These are phyloP conservation scores for Lethrus apterus DNA, from an alignment of 1,140 invertebrate species.

Conservation along the genomic window DNA sequence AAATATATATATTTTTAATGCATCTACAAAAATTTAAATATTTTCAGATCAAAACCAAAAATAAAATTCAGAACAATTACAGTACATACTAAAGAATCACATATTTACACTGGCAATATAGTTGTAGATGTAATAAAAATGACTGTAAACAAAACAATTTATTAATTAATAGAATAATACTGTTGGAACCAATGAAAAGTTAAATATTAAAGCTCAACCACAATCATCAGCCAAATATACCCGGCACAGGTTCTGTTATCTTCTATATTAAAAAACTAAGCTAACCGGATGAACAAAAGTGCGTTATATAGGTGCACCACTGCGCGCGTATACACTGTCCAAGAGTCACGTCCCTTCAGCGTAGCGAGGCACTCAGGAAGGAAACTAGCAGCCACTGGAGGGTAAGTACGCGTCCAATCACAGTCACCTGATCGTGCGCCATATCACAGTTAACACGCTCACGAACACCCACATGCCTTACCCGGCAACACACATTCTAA, in stretches of 20 bases:
- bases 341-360: conserved; percentile 37
- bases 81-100: no score
- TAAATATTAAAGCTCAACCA: conserved; percentile 17
- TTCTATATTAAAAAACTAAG: conserved; percentile 36
- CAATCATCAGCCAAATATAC: conserved; percentile 26
- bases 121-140: no score
- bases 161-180: no score
- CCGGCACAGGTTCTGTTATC: no score
- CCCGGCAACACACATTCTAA: conserved; percentile 1
- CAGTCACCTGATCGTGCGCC: conserved; percentile 42
- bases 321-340: conserved; percentile 31
- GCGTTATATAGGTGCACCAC: conserved; percentile 27
- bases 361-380: conserved; percentile 41
- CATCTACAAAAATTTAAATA: no score
- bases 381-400: conserved; percentile 39
- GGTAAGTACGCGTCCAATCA: conserved; percentile 40
- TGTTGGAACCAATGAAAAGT: no score
- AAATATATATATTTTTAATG: no score
- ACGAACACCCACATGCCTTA: conserved; percentile 29
- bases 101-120: no score
- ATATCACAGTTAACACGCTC: conserved; percentile 41
- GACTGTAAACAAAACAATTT: no score
- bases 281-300: conserved; percentile 34
- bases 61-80: no score
- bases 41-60: no score